Evolutionary conservation across 2,113 vertebrate species (phyloP).

Genomic region (Sisor rabdophorus): DNA sequence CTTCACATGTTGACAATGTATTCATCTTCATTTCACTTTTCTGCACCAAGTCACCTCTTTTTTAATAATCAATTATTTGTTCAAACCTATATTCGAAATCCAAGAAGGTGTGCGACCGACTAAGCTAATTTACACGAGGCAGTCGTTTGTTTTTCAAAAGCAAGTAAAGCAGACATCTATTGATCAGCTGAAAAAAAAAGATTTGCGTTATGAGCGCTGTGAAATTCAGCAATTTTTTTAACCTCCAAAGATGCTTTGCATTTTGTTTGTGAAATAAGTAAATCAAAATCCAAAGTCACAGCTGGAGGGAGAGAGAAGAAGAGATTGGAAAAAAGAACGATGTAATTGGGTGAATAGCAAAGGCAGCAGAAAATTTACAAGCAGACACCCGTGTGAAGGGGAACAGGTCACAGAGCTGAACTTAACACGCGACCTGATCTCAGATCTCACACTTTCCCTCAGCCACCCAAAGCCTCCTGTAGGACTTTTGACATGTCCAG

Average conservation of each 20-base stretch:
- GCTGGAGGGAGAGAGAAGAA: constrained; percentile 37
- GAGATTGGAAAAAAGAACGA: constrained; percentile 64
- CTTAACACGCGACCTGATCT: constrained; percentile 59
- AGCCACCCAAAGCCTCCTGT: constrained; percentile 25
- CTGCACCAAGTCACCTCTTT: constrained; percentile 17
- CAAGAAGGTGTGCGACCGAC: constrained; percentile 28
- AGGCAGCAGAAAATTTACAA: constrained; percentile 80
- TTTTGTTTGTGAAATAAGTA: constrained; percentile 71
- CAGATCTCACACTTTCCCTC: constrained; percentile 10
- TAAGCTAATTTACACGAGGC: constrained; percentile 45
- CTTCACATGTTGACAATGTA: constrained; percentile 4
- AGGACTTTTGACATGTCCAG: background rate
- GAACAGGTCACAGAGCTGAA: constrained; percentile 74
- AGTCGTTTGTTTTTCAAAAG: constrained; percentile 55
- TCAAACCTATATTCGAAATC: constrained; percentile 25
- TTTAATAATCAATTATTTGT: constrained; percentile 35
- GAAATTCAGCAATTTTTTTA: constrained; percentile 74
- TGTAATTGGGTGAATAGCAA: constrained; percentile 81
- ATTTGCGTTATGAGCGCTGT: constrained; percentile 64
- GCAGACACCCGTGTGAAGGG: constrained; percentile 78
- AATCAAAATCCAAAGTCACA: constrained; percentile 43
- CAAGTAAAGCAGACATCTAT: constrained; percentile 62
- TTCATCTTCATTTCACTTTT: constrained; percentile 28
- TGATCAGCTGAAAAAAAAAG: constrained; percentile 61
- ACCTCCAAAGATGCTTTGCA: constrained; percentile 73